Evolutionary conservation across 2,888 invertebrate species (phyloP).

Genomic region (Macaria notata): DNA sequence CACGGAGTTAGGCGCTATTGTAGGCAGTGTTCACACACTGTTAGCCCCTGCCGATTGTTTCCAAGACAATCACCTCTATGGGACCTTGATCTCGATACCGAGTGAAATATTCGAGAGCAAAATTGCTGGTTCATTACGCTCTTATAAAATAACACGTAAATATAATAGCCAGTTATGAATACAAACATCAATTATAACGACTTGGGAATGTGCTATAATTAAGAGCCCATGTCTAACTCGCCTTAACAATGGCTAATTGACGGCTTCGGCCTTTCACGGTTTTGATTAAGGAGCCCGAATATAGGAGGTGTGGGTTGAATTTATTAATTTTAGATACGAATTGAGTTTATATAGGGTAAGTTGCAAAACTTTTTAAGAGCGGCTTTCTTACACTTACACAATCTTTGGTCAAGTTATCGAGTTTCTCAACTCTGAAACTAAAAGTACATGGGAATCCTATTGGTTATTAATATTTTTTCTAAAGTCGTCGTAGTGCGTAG

Average conservation of each 20-base stretch:
- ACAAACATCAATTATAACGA: slow-evolving; percentile 20
- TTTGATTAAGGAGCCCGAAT: slow-evolving; percentile 7
- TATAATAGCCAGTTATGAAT: slow-evolving; percentile 20
- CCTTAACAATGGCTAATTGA: slow-evolving; percentile 18
- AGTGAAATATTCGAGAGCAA: slow-evolving; percentile 28
- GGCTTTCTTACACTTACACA: too few relatives aligned
- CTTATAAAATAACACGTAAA: slow-evolving; percentile 19
- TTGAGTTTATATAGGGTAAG: neutral
- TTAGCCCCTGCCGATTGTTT: slow-evolving; percentile 23
- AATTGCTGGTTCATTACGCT: slow-evolving; percentile 30
- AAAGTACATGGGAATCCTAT: too few relatives aligned
- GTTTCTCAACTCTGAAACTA: too few relatives aligned
- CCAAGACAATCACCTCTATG: slow-evolving; percentile 28
- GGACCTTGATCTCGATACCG: slow-evolving; percentile 38
- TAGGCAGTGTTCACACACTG: slow-evolving; percentile 17
- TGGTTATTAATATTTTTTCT: too few relatives aligned
- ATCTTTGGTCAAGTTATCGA: too few relatives aligned
- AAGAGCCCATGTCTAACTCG: slow-evolving; percentile 11
- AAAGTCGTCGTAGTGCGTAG: too few relatives aligned
- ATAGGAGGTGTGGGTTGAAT: slow-evolving; percentile 3
- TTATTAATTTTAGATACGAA: neutral
- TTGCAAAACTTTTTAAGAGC: neutral
- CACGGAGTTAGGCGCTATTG: slow-evolving; percentile 5
- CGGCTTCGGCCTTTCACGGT: slow-evolving; percentile 14
- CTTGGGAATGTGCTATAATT: slow-evolving; percentile 12